A percentile compares a stretch with the other conserved stretches of the same genome.
phyloP scores from a whole-genome alignment of 2,113 vertebrate genomes.

The Neogobius melanostomus region DNA sequence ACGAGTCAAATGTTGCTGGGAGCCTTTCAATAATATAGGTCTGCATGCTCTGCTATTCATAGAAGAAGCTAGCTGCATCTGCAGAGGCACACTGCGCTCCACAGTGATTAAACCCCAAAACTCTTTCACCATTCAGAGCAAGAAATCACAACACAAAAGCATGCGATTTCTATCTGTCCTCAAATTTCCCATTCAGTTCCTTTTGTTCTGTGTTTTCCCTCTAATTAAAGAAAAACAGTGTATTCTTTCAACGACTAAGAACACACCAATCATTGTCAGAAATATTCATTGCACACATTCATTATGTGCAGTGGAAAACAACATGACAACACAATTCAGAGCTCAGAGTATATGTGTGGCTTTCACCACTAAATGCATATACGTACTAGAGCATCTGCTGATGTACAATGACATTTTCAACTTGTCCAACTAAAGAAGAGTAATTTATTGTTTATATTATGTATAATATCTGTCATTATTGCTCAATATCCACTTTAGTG shows the following conservation, averaged over 20 bases:
- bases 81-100: conserved; percentile 52
- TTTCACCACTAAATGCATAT: background rate
- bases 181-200: conserved; percentile 53
- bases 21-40: conserved; percentile 71
- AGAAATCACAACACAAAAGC: conserved; percentile 75
- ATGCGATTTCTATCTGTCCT: conserved; percentile 68
- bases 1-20: conserved; percentile 56
- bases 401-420: no score
- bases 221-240: conserved; percentile 67
- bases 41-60: conserved; percentile 61
- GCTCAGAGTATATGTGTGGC: background rate
- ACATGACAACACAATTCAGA: conserved; percentile 23
- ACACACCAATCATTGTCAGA: conserved; percentile 53
- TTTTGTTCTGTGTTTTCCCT: conserved; percentile 55
- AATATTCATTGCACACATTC: no score
- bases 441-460: no score
- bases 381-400: background rate
- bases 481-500: no score
- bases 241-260: conserved; percentile 47
- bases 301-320: conserved; percentile 5
- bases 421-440: no score
- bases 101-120: conserved; percentile 76
- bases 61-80: conserved; percentile 58
- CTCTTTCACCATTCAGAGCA: conserved; percentile 65
- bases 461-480: no score